These are phyloP conservation scores for Liolophura sinensis DNA, from an alignment of 1,140 invertebrate genomes.

Conservation along the genomic window DNA sequence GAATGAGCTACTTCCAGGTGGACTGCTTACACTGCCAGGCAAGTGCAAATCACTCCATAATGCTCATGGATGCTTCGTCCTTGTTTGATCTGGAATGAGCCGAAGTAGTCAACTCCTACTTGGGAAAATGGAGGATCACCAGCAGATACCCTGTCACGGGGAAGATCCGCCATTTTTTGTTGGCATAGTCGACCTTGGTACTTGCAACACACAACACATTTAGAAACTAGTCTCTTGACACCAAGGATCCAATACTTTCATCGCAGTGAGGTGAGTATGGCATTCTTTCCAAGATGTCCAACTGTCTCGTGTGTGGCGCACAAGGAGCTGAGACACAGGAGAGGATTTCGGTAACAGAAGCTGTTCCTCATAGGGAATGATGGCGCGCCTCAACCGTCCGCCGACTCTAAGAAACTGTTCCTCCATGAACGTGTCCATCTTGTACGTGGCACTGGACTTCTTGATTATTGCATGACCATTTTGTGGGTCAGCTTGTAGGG, in stretches of 20 bases:
- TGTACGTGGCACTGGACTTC: constrained; percentile 9
- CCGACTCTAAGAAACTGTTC: too few species aligned
- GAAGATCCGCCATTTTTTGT: constrained; percentile 25
- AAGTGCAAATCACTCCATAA: constrained; percentile 36
- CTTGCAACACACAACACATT: constrained; percentile 8
- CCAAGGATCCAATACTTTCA: constrained; percentile 12
- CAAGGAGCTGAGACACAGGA: constrained; percentile 9
- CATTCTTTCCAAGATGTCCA: constrained; percentile 14
- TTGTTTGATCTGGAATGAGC: constrained; percentile 30
- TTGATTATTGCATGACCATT: too few species aligned
- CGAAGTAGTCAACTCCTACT: constrained; percentile 39
- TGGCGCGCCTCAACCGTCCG: constrained; percentile 13
- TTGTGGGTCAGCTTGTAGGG: neutral
- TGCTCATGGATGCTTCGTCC: constrained; percentile 20
- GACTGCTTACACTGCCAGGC: constrained; percentile 21
- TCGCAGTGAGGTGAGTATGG: constrained; percentile 7
- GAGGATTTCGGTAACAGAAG: constrained; percentile 13
- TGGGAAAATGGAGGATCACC: constrained; percentile 29
- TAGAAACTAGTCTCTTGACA: constrained; percentile 4
- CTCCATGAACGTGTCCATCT: constrained; percentile 17
- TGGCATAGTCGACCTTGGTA: neutral
- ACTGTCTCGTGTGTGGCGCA: constrained; percentile 7
- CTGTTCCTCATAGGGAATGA: constrained; percentile 8
- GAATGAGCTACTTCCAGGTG: constrained; percentile 29
- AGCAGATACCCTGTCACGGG: constrained; percentile 13